These are phyloP conservation scores for Acanthacorydalis orientalis DNA, from an alignment of 2,888 invertebrate species.

Conservation along the genomic window DNA sequence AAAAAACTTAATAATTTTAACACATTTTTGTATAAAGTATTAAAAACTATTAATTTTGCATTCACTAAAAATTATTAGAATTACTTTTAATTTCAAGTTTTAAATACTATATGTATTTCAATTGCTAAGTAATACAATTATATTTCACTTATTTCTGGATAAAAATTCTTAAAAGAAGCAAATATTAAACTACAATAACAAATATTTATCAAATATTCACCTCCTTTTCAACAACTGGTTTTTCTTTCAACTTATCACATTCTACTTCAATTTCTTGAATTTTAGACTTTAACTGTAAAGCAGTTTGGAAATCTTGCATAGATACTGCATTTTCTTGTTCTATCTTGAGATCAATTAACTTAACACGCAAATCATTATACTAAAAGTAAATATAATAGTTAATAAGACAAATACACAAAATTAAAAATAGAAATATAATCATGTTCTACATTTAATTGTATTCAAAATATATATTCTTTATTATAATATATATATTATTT, in stretches of 20 bases:
- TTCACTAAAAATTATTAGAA: no score
- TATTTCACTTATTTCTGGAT: no score
- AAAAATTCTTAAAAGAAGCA: no score
- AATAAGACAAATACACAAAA: not conserved
- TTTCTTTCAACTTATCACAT: slow-evolving; percentile 11
- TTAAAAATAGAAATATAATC: not conserved
- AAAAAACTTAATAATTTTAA: not conserved
- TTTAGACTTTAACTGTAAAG: slow-evolving; percentile 35
- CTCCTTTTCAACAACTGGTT: not conserved
- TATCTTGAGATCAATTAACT: not conserved
- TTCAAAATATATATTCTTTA: no score
- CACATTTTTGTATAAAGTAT: no score
- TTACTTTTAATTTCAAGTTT: no score
- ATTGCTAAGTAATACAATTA: no score
- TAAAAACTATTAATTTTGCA: no score
- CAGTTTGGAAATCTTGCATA: slow-evolving; percentile 36
- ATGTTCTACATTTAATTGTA: no score
- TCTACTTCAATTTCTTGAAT: slow-evolving; percentile 22
- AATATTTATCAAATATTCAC: not conserved
- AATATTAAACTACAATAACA: not conserved
- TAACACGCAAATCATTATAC: not conserved
- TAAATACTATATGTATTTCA: no score
- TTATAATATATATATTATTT: no score
- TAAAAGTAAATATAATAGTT: not conserved
- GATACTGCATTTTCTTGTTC: slow-evolving; percentile 33